Base-by-base conservation (phyloP, 2,888 invertebrate genomes). In the Drosophila engyochracea region DNA sequence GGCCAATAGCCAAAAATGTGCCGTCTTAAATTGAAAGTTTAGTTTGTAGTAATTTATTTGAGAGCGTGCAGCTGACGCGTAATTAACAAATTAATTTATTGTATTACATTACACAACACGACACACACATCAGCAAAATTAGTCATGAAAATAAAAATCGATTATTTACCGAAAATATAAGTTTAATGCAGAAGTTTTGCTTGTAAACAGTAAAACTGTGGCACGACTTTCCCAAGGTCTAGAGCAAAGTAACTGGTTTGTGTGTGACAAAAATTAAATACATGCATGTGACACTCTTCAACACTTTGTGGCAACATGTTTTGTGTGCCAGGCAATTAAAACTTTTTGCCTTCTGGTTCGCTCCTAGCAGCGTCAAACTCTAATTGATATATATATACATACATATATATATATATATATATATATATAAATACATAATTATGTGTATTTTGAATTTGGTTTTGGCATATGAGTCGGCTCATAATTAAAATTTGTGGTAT, bases 41-140 rank as follows among this genome's bases (percentile, higher is more conserved):
- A 92, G 92, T 76, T 77, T 62, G 59, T 89, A 92, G 83, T 91
- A 92, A 92, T 91, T 92, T 92, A 92, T 92, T 92, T 67, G 76
- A 77, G 49, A 53, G 55, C 75, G 73, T 64, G 70, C 44, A 69
- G 73, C 81, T 76, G 81, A 82, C 71, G 76, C 76, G 76, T 82
- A 74, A 71, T 80, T 70, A 65, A 76, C 58, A 62, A 22, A 16
- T 41, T 53, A 79, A 70, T 74, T 77, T 67, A 80, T 68, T 77
- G 66, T 80, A 80, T 77, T 68, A 51, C 54, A 66, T 49, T 28
- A 65, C 58, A 70, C 65, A 66, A 72, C 65, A 68, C 58, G 68
- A 52, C 47, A 61, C 39, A 57, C 61, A 62, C 41, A 61, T 74
- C 78, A 79, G 73, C 72, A 49, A 57, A 75, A 79, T 76, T 76